These are phyloP conservation scores for Rhinatrema bivittatum DNA, from an alignment of 2,797 vertebrate genomes.

Conservation along the genomic window DNA sequence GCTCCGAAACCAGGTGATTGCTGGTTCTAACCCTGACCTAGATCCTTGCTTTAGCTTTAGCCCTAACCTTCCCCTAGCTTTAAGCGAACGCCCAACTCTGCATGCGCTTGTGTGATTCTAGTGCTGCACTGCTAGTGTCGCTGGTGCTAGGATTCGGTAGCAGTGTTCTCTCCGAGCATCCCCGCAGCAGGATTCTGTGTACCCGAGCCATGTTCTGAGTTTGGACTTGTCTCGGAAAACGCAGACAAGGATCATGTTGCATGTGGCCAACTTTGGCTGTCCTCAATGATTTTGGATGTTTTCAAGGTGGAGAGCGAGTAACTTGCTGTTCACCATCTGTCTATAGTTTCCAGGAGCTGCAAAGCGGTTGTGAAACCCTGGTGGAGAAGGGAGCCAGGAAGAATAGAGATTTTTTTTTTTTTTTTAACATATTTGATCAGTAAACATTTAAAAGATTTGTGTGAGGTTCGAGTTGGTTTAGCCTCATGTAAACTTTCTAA, in stretches of 20 bases:
- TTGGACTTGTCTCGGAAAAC: neutral
- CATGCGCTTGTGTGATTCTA: conserved; percentile 43
- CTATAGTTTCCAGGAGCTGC: too few relatives aligned
- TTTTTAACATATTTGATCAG: too few relatives aligned
- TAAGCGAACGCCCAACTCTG: conserved; percentile 58
- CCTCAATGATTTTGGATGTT: too few relatives aligned
- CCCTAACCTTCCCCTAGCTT: too few relatives aligned
- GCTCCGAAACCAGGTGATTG: conserved; percentile 93
- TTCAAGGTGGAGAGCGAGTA: too few relatives aligned
- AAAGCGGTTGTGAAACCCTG: neutral
- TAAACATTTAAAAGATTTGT: too few relatives aligned
- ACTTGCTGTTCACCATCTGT: too few relatives aligned
- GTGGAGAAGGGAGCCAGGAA: neutral
- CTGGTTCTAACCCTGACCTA: conserved; percentile 26
- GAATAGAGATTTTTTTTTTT: neutral
- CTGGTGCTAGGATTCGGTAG: conserved; percentile 28
- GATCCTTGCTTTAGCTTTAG: too few relatives aligned
- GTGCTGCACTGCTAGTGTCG: conserved; percentile 5
- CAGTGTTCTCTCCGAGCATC: conserved; percentile 5
- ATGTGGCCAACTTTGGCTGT: too few relatives aligned
- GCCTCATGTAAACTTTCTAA: too few relatives aligned
- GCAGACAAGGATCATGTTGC: too few relatives aligned
- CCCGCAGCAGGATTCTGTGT: neutral
- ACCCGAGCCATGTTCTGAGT: neutral
- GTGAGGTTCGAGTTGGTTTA: too few relatives aligned